These are phyloP conservation scores for Phocoena phocoena DNA, from an alignment of 2,113 vertebrate species.

Conservation along the genomic window DNA sequence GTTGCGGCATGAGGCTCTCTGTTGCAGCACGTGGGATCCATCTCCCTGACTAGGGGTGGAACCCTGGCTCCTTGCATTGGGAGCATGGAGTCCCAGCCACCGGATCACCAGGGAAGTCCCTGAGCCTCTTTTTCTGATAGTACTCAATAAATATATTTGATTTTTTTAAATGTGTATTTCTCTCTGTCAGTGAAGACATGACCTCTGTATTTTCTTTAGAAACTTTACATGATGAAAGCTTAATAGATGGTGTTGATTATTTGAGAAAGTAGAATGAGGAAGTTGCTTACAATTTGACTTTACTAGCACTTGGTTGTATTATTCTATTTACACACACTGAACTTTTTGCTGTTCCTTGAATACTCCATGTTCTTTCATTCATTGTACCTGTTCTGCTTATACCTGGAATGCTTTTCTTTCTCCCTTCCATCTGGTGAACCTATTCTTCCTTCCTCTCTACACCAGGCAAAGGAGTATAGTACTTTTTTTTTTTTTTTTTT, in stretches of 20 bases:
- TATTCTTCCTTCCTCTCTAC: background rate
- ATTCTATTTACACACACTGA: background rate
- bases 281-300: conserved; percentile 38
- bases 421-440: background rate
- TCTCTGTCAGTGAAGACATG: background rate
- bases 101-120: too few species aligned
- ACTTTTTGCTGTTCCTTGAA: conserved; percentile 22
- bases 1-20: too few species aligned
- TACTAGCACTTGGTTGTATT: background rate
- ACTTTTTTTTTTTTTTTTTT: background rate
- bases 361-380: conserved; percentile 7
- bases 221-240: background rate
- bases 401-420: conserved; percentile 39
- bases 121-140: background rate
- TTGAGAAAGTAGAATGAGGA: conserved; percentile 54
- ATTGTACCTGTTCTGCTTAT: background rate
- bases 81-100: too few species aligned
- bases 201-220: conserved; percentile 26
- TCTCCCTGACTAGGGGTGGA: too few species aligned
- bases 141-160: background rate
- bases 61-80: too few species aligned
- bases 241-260: conserved; percentile 32
- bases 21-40: too few species aligned
- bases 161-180: conserved; percentile 35
- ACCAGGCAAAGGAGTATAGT: background rate